phyloP scores from a whole-genome alignment of 2,888 invertebrate genomes.

The Andrena dorsata region DNA sequence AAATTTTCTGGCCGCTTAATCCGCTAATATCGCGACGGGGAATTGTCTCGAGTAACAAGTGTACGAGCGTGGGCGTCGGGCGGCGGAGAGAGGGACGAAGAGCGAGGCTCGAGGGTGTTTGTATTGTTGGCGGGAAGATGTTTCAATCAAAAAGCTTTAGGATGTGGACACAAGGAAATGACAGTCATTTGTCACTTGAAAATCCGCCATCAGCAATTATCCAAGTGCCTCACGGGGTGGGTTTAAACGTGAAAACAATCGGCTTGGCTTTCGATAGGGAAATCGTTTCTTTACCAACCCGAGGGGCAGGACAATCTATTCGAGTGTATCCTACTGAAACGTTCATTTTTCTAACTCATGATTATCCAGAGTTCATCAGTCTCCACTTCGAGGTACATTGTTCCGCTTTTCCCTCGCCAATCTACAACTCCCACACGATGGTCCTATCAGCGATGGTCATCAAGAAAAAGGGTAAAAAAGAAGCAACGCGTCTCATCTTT shows the following conservation, averaged over 20 bases:
- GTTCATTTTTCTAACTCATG: background rate
- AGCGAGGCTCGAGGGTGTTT: background rate
- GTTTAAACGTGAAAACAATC: background rate
- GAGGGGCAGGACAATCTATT: too few relatives aligned
- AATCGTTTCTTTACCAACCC: too few relatives aligned
- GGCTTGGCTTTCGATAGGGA: too few relatives aligned
- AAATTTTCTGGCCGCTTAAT: constrained; percentile 63
- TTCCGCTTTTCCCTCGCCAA: background rate
- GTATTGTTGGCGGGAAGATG: constrained; percentile 1
- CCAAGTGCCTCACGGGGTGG: background rate
- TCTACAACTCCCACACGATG: too few relatives aligned
- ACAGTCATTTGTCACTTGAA: constrained; percentile 18
- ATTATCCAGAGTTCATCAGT: background rate
- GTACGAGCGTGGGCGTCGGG: constrained; percentile 47
- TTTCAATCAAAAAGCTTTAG: background rate
- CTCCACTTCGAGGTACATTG: background rate
- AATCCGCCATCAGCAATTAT: background rate
- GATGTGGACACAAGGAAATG: constrained; percentile 21
- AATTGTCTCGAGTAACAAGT: constrained; percentile 53
- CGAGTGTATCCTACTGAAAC: too few relatives aligned
- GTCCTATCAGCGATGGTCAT: too few relatives aligned
- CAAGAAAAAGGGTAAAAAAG: too few relatives aligned
- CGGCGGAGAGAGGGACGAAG: background rate
- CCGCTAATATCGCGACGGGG: constrained; percentile 61
- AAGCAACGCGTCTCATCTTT: too few relatives aligned